Evolutionary conservation across 2,113 vertebrate species (phyloP), one percentile per base, ranked within the genome.

Genomic region (Miniopterus natalensis): DNA sequence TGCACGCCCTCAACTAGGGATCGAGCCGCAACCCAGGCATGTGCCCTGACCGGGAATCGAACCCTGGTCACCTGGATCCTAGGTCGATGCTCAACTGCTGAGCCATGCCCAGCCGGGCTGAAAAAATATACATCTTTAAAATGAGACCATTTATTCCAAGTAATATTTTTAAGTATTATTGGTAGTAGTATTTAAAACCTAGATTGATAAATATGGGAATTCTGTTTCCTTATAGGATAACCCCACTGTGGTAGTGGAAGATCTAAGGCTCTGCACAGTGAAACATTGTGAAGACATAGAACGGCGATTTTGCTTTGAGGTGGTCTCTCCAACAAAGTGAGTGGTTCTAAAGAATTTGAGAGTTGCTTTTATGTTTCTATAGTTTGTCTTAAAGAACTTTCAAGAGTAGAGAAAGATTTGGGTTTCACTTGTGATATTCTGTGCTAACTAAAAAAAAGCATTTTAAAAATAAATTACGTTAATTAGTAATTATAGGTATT

Each of bases 281-380:
- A 99, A 99, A 97, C 99, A 99, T 95, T 99, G 99, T 65, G 99
- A 99, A 97, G 99, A 99, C 96, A 98, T 99, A 53, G 99, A 99
- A 95, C 98, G 99, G 1, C 99, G 99, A 21, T 99, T 99, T 98
- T 99, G 99, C 97, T 99, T 99, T 70, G 99, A 99, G 95, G 99
- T 99, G 55, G 99, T 99, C 94, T 99, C 99, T 18, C 99, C 99
- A 45, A 99, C 99, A 87, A 99, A 99, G 99, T 99, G 96, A 99
- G 98, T 98, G 66, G n/a, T 3, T 45, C 51, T 88, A 2, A 29
- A 87, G 40, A 47, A 25, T 78, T 25, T 93, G 73, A 77, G 40
- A 88, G 42, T 51, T 92, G 70, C 40, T 90, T 83, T 84, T 89
- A 3, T 78, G 61, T 84, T 91, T 93, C 49, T 47, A 1, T 88